A percentile compares a stretch with the other conserved stretches of the same genome.
phyloP scores from a whole-genome alignment of 2,113 vertebrate species.

The Trinectes maculatus region DNA sequence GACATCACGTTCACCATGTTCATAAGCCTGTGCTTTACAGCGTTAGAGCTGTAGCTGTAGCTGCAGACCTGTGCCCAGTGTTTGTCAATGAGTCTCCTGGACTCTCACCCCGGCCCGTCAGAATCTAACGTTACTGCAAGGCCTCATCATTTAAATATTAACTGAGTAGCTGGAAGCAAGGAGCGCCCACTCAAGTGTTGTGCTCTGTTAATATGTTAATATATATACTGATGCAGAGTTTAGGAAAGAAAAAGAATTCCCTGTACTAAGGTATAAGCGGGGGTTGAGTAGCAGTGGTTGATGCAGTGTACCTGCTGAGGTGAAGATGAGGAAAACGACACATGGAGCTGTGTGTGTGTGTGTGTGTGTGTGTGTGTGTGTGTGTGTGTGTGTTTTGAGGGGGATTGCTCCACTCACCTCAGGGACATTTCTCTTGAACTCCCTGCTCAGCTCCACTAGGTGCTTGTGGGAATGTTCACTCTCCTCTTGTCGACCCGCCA shows the following conservation, averaged over 20 bases:
- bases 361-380: neutral
- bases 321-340: constrained; percentile 50
- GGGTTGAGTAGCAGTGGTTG: constrained; percentile 31
- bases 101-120: constrained; percentile 26
- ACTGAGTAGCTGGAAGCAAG: constrained; percentile 22
- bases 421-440: constrained; percentile 97
- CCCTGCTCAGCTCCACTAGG: constrained; percentile 93
- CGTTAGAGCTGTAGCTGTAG: constrained; percentile 13
- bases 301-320: constrained; percentile 49
- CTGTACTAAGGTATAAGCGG: constrained; percentile 28
- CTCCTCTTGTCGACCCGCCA: constrained; percentile 88
- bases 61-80: constrained; percentile 16
- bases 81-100: constrained; percentile 44
- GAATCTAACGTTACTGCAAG: constrained; percentile 41
- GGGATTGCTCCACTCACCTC: constrained; percentile 83
- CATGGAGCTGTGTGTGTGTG: constrained; percentile 23
- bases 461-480: constrained; percentile 90
- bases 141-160: constrained; percentile 59
- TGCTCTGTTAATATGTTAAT: constrained; percentile 8
- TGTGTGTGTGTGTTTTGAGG: neutral
- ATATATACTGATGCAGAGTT: constrained; percentile 47
- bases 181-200: constrained; percentile 16
- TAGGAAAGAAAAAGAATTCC: constrained; percentile 44
- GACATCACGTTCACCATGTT: constrained; percentile 29
- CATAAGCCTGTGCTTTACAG: constrained; percentile 11